phyloP scores from a whole-genome alignment of 2,888 invertebrate genomes.

The Habrosyne pyritoides region DNA sequence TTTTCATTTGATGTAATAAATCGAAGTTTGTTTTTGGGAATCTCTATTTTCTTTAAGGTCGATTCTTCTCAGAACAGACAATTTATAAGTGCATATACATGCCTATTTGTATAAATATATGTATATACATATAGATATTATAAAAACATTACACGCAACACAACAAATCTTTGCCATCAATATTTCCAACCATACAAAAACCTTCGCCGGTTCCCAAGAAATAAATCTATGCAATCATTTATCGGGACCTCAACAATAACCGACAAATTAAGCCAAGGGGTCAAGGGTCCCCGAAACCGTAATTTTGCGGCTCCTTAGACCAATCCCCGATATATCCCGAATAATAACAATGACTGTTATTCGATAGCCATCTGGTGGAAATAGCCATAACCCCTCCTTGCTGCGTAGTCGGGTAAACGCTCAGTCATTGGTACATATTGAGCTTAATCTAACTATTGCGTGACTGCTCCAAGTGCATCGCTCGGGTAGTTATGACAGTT shows the following conservation, averaged over 20 bases:
- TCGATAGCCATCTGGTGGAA: slow-evolving; percentile 22
- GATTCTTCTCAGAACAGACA: too few species aligned
- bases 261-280: slow-evolving; percentile 14
- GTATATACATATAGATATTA: neutral
- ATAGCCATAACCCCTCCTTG: neutral
- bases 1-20: too few species aligned
- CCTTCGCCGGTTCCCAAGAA: neutral
- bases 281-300: slow-evolving; percentile 23
- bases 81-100: too few species aligned
- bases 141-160: neutral
- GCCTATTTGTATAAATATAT: too few species aligned
- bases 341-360: slow-evolving; percentile 23
- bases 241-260: slow-evolving; percentile 1
- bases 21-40: too few species aligned
- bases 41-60: too few species aligned
- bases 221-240: slow-evolving; percentile 5
- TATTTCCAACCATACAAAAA: neutral
- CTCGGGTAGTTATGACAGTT: slow-evolving; percentile 1
- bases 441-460: slow-evolving; percentile 11
- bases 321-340: neutral
- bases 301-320: slow-evolving; percentile 17
- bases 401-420: neutral
- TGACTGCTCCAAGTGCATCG: slow-evolving; percentile 3
- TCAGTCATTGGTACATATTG: neutral
- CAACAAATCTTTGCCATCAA: neutral